Base-by-base conservation (phyloP, 2,113 vertebrate genomes). In the Nycticryphes semicollaris region DNA sequence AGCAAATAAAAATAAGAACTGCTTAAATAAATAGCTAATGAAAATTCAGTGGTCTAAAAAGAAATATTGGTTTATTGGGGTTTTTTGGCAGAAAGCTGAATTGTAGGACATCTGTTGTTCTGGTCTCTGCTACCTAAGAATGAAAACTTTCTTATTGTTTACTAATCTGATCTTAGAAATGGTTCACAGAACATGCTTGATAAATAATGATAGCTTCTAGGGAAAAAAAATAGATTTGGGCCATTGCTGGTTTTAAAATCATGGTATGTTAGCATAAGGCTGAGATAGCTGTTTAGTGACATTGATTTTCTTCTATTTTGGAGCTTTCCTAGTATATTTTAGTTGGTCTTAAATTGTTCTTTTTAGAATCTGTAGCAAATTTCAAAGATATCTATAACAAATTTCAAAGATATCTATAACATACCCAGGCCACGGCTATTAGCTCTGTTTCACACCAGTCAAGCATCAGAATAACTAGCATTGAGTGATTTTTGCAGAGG, bases 231-330 rank as follows among this genome's bases (percentile, higher is more conserved):
- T 30, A 78, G 22, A 53, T 76, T 75, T 51, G 45, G 43, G 35
- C 18, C 82, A 64, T 33, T 64, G 22, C 74, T 93, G 22, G 8
- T 86, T 96, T 93, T 76, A 95, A 94, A 83, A 87, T 79, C 37
- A 89, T 35, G 82, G 28, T 68, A 24, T 82, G 28, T 64, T 91
- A 84, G n/a, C 77, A 70, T 72, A 81, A 48, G 33, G 19, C n/a
- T 16, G 24, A 88, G n/a, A 69, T 88, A 95, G 95, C 83, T 91
- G 33, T 24, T 79, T 59, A 86, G 23, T 92, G 37, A 82, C 47
- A 75, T 59, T 72, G 23, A 3, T 86, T 73, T 53, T 27, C 56
- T 69, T 73, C 30, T 56, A 54, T 81, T 94, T 82, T 91, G 93
- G 50, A 91, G 50, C 10, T 89, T 13, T 94, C 21, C 12, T 74